phyloP scores from a whole-genome alignment of 1,140 invertebrate genomes.

The Whitmania pigra region DNA sequence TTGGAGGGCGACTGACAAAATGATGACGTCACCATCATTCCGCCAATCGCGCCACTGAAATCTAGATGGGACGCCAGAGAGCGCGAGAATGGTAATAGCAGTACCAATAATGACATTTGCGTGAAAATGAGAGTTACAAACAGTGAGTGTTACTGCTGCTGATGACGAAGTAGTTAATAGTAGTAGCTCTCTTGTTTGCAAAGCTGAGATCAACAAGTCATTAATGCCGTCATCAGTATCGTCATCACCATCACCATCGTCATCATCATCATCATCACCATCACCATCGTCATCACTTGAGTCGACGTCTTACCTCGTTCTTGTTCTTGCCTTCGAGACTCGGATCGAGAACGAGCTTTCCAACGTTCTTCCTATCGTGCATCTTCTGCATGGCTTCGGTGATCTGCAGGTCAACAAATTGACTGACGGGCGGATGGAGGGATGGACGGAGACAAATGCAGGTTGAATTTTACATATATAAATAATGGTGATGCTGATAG shows the following conservation, averaged over 20 bases:
- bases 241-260: no score
- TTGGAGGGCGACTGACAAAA: neutral
- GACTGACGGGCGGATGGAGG: neutral
- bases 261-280: no score
- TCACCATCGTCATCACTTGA: no score
- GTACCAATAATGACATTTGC: neutral
- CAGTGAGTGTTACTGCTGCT: neutral
- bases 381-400: slow-evolving; percentile 79
- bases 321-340: slow-evolving; percentile 26
- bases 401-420: slow-evolving; percentile 46
- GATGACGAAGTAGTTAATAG: neutral
- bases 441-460: neutral
- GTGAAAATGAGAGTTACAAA: no score
- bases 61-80: no score
- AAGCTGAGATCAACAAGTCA: no score
- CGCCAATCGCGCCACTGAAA: neutral
- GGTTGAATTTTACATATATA: no score
- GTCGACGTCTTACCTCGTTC: neutral
- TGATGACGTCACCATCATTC: neutral
- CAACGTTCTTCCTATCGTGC: slow-evolving; percentile 78
- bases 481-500: slow-evolving; percentile 15
- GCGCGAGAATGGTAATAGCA: neutral
- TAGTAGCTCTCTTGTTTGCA: no score
- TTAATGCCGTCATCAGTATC: no score
- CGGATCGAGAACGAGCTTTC: slow-evolving; percentile 71